A percentile compares a stretch with the other conserved stretches of the same genome.
phyloP scores from a whole-genome alignment of 1,140 invertebrate genomes.

The Drosophila jambulina region DNA sequence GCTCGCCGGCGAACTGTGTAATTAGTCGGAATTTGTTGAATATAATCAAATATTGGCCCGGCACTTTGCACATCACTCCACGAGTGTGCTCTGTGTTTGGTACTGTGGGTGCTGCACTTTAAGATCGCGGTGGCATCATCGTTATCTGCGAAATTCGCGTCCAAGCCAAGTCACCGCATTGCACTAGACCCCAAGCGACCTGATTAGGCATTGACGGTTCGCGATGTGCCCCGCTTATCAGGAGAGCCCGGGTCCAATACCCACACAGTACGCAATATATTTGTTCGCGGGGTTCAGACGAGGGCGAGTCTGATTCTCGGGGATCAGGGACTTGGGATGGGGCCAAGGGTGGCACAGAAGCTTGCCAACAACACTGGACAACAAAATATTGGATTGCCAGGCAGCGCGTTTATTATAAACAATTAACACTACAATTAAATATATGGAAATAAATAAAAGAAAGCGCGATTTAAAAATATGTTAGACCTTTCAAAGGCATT shows the following conservation, averaged over 20 bases:
- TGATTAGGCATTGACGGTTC: constrained; percentile 31
- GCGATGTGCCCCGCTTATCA: constrained; percentile 36
- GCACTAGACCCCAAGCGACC: constrained; percentile 43
- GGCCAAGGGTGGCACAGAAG: constrained; percentile 17
- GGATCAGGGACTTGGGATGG: constrained; percentile 10
- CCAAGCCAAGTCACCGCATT: constrained; percentile 12
- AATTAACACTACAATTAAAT: not conserved
- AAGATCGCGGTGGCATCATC: constrained; percentile 41
- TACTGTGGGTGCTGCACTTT: constrained; percentile 40
- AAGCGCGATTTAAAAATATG: not conserved
- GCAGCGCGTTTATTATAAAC: not conserved
- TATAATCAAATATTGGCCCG: constrained; percentile 40
- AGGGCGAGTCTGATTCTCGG: constrained; percentile 24
- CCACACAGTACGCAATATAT: constrained; percentile 22
- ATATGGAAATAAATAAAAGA: not conserved
- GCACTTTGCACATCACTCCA: constrained; percentile 48
- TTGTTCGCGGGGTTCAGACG: constrained; percentile 24
- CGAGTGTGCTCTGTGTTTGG: constrained; percentile 6
- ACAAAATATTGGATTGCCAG: not conserved
- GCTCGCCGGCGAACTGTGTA: constrained; percentile 10
- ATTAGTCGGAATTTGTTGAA: constrained; percentile 44
- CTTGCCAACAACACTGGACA: constrained; percentile 11
- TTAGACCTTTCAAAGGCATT: too few relatives aligned
- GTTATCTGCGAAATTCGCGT: constrained; percentile 24
- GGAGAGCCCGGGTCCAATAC: constrained; percentile 28